Percentiles rank a stretch among this genome's conserved stretches.
phyloP scores from a whole-genome alignment of 2,888 invertebrate species.

The Andrena praecox region DNA sequence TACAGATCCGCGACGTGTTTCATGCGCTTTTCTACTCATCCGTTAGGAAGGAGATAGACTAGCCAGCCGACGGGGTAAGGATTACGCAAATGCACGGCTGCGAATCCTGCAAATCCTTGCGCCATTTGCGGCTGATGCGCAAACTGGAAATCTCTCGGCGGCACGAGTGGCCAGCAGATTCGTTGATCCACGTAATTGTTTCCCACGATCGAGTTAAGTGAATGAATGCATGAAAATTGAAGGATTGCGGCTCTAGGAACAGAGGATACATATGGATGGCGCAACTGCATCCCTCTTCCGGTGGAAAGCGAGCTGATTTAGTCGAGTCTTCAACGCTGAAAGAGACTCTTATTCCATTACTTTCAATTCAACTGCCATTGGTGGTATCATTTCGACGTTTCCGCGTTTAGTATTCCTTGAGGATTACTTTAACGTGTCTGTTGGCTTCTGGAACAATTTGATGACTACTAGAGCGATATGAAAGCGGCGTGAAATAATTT shows the following conservation, averaged over 20 bases:
- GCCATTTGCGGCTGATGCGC: conserved; percentile 49
- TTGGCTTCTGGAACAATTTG: no score
- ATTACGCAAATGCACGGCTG: conserved; percentile 63
- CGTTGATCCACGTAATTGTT: conserved; percentile 60
- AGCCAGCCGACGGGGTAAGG: conserved; percentile 40
- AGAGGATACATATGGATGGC: neutral
- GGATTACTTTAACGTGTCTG: no score
- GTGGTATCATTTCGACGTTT: no score
- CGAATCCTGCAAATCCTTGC: conserved; percentile 62
- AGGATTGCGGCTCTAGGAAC: neutral
- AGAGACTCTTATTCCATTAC: no score
- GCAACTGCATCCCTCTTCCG: neutral
- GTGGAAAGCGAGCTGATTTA: conserved; percentile 2
- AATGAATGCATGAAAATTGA: conserved; percentile 33
- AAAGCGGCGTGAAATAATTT: no score
- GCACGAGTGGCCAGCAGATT: conserved; percentile 31
- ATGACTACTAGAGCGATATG: no score
- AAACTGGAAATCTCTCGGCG: conserved; percentile 54
- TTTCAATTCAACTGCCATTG: no score
- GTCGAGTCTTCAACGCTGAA: no score
- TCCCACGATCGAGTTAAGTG: conserved; percentile 26
- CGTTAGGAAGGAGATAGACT: conserved; percentile 35
- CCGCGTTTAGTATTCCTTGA: no score
- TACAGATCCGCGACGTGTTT: conserved; percentile 14
- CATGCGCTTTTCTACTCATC: neutral